These are phyloP conservation scores for Allolobophora icterica DNA, from an alignment of 2,888 invertebrate species.

Conservation along the genomic window DNA sequence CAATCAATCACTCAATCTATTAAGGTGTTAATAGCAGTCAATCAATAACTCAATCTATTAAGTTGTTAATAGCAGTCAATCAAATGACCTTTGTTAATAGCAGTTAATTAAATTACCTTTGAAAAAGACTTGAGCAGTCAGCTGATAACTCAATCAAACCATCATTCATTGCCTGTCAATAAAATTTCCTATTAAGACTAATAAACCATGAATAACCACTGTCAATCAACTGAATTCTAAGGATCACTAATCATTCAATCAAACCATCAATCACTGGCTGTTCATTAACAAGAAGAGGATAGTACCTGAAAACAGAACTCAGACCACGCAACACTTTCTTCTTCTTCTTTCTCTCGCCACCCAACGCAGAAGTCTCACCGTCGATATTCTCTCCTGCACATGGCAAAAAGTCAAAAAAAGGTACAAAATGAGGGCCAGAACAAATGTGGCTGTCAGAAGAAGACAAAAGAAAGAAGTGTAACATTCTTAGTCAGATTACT, in stretches of 20 bases:
- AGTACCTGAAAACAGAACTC: slow-evolving; percentile 20
- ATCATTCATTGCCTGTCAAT: background rate
- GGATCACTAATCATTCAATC: background rate
- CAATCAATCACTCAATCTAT: background rate
- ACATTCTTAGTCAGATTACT: too few species aligned
- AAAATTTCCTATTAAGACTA: background rate
- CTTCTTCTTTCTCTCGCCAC: background rate
- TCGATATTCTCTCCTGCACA: background rate
- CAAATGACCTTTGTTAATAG: background rate
- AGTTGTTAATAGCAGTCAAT: too few species aligned
- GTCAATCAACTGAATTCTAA: too few species aligned
- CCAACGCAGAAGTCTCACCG: background rate
- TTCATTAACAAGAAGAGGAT: background rate
- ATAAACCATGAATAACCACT: background rate
- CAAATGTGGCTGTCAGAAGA: too few species aligned
- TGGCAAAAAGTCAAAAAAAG: background rate
- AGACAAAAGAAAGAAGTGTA: too few species aligned
- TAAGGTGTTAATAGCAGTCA: too few species aligned
- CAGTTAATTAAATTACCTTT: background rate
- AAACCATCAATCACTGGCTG: background rate
- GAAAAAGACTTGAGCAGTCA: background rate
- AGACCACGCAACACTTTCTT: slow-evolving; percentile 12
- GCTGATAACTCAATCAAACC: background rate
- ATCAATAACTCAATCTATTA: too few species aligned
- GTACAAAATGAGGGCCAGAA: background rate